phyloP scores from a whole-genome alignment of 2,888 invertebrate genomes.

The Tetrapedia diversipes region DNA sequence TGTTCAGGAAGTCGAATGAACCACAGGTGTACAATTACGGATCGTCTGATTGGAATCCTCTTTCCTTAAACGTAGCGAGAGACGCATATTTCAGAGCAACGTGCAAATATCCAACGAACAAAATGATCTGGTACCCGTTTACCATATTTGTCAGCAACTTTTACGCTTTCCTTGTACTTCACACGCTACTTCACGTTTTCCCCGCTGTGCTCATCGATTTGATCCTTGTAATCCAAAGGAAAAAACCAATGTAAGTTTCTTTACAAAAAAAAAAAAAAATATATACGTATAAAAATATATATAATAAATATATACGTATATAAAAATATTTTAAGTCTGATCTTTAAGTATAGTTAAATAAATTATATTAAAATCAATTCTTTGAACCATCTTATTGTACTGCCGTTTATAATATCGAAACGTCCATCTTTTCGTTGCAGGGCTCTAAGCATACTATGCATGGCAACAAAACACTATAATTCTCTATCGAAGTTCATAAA shows the following conservation, averaged over 20 bases:
- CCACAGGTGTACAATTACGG: constrained; percentile 92
- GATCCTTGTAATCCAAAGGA: constrained; percentile 58
- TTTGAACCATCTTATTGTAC: too few relatives aligned
- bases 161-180: constrained; percentile 51
- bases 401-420: too few relatives aligned
- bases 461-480: neutral
- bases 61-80: constrained; percentile 18
- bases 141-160: constrained; percentile 28
- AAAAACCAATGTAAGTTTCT: constrained; percentile 72
- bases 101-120: constrained; percentile 49
- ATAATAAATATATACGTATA: too few relatives aligned
- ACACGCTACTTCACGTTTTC: constrained; percentile 68
- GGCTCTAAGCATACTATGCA: constrained; percentile 13
- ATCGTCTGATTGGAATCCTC: constrained; percentile 89
- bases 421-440: constrained; percentile 9
- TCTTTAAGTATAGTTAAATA: too few relatives aligned
- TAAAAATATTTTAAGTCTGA: too few relatives aligned
- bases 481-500: constrained; percentile 20
- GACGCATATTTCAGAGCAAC: rapidly evolving
- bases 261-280: too few relatives aligned
- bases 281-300: too few relatives aligned
- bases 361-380: too few relatives aligned
- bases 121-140: constrained; percentile 62
- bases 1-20: constrained; percentile 62
- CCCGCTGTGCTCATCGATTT: constrained; percentile 70